Base-by-base conservation (phyloP, 2,113 vertebrate genomes). In the Loxodonta africana region DNA sequence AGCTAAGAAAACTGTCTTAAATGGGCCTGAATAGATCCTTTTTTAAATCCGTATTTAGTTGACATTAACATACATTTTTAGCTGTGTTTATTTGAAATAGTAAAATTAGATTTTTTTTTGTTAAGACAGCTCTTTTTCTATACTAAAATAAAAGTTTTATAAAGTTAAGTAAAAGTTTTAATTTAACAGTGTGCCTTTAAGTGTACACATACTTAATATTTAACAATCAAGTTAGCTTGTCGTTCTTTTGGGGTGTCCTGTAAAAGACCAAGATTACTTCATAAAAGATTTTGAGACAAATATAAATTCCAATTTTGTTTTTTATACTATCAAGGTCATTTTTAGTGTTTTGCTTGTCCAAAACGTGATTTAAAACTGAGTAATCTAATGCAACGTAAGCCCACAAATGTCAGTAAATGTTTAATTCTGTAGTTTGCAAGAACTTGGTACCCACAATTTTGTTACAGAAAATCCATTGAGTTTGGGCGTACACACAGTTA, bases 381-480 rank as follows among this genome's bases (percentile, higher is more conserved):
- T 82, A 88, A 89, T 94, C 90, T 89, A n/a, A 88, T 95, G 94
- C 96, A 96, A 94, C 96, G 89, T 90, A 97, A 94, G 94, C 90
- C 94, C 82, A 83, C 83, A 81, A 1, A 1, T 95, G 96, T 94
- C 96, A 96, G 97, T 93, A 96, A 97, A 97, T 97, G 96, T 96
- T 98, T 95, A 96, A 97, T 97, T 97, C 92, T 96, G 96, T 95
- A 94, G 90, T 94, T 96, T 96, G n/a, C 83, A 95, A 96, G 93
- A 80, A 82, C 90, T 95, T 94, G 81, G 97, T 97, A 98, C 97
- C 94, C 90, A 91, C 80, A 96, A 83, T 69, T 95, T 87, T 95
- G 97, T 96, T 95, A 71, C 87, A 94, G 92, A 96, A 97, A 92
- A 87, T 96, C 88, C 65, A 8, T 83, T 57, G 67, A 18, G 63